phyloP scores from a whole-genome alignment of 2,113 vertebrate species.

The Formicarius rufipectus region DNA sequence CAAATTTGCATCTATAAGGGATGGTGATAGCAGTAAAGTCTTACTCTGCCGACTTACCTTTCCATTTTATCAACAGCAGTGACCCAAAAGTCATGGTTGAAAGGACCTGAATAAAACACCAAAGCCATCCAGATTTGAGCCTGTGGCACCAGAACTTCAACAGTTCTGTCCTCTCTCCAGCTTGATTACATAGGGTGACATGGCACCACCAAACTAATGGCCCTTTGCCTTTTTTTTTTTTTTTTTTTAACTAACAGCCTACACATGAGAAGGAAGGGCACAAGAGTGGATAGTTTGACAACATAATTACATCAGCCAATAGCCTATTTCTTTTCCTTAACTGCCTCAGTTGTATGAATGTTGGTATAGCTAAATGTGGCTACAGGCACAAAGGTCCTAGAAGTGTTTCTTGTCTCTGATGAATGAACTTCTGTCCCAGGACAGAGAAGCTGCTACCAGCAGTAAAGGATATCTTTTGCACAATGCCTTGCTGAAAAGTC shows the following conservation, averaged over 20 bases:
- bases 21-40: not conserved
- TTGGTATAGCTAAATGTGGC: not conserved
- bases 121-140: not conserved
- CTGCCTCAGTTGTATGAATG: not conserved
- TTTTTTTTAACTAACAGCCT: not conserved
- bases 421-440: not conserved
- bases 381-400: not conserved
- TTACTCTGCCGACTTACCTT: not conserved
- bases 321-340: not conserved
- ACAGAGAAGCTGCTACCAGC: not conserved
- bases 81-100: not conserved
- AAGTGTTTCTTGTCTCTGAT: not conserved
- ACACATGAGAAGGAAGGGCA: not conserved
- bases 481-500: not conserved
- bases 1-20: not conserved
- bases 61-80: not conserved
- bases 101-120: not conserved
- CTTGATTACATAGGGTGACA: not conserved
- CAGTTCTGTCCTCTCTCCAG: not conserved
- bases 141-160: not conserved
- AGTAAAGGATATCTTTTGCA: not conserved
- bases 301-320: not conserved
- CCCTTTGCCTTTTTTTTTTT: not conserved
- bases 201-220: not conserved
- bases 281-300: not conserved